These are phyloP conservation scores for Mormyrops boulengeri DNA, from an alignment of 2,797 vertebrate species.

Conservation along the genomic window DNA sequence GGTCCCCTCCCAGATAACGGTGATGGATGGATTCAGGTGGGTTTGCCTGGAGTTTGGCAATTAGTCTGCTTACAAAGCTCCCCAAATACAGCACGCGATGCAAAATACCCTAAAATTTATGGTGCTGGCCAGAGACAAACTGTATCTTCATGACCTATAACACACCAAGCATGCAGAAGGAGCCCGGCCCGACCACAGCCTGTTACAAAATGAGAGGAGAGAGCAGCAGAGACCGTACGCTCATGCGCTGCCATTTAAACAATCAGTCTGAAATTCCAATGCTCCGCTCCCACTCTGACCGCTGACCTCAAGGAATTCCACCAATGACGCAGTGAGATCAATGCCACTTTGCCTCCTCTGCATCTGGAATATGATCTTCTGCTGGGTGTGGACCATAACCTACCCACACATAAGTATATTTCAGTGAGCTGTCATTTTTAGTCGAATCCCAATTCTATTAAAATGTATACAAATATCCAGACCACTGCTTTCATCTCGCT, in stretches of 20 bases:
- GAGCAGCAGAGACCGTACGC: background rate
- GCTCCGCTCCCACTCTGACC: conserved; percentile 13
- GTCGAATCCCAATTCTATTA: background rate
- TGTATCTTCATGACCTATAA: background rate
- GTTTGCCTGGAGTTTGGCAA: background rate
- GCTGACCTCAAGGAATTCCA: conserved; percentile 20
- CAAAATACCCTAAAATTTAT: background rate
- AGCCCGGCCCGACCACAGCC: background rate
- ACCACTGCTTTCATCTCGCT: background rate
- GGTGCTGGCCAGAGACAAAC: background rate
- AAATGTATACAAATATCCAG: background rate
- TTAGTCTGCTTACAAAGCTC: background rate
- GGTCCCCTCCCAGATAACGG: background rate
- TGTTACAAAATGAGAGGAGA: background rate
- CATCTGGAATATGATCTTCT: background rate
- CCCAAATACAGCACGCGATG: background rate
- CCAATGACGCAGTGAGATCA: background rate
- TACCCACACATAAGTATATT: background rate
- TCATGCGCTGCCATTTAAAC: conserved; percentile 6
- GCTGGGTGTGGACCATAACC: conserved; percentile 3
- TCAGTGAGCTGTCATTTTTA: background rate
- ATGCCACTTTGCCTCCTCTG: background rate
- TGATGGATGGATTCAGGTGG: background rate
- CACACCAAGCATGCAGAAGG: background rate
- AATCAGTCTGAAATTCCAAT: background rate